phyloP scores from a whole-genome alignment of 2,888 invertebrate genomes.

The Synanthedon myopaeformis region DNA sequence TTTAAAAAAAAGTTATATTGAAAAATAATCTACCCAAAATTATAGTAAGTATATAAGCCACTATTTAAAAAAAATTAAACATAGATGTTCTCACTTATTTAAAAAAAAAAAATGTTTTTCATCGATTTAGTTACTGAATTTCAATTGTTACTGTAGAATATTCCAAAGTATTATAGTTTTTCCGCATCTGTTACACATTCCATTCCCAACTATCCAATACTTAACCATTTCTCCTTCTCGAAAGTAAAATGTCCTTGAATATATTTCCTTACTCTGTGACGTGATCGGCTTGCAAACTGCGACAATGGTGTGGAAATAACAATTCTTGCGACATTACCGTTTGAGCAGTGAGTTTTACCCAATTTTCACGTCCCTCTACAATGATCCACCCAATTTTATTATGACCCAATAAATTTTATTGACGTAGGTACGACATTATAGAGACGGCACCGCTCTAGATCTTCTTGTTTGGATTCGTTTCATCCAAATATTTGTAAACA shows the following conservation, averaged over 20 bases:
- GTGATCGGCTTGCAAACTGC: slow-evolving; percentile 7
- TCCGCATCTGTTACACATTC: not conserved
- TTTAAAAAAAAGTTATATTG: no score
- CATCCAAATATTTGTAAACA: no score
- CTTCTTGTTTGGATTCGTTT: no score
- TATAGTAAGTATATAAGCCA: no score
- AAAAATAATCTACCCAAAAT: no score
- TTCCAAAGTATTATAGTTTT: no score
- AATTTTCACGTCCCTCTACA: not conserved
- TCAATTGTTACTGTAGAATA: no score
- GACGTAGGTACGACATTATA: not conserved
- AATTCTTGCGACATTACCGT: slow-evolving; percentile 9
- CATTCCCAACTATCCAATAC: not conserved
- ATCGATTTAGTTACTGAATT: no score
- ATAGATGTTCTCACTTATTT: no score
- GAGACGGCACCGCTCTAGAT: no score
- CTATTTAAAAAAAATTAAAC: no score
- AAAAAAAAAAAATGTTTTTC: no score
- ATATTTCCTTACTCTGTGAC: slow-evolving; percentile 8
- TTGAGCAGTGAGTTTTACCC: not conserved
- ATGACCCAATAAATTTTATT: not conserved
- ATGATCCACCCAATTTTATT: not conserved
- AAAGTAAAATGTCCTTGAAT: slow-evolving; percentile 9
- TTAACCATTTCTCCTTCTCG: not conserved
- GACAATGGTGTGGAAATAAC: slow-evolving; percentile 9